Evolutionary conservation across 2,113 vertebrate species (phyloP).

Genomic region (Nansenia antarctica): DNA sequence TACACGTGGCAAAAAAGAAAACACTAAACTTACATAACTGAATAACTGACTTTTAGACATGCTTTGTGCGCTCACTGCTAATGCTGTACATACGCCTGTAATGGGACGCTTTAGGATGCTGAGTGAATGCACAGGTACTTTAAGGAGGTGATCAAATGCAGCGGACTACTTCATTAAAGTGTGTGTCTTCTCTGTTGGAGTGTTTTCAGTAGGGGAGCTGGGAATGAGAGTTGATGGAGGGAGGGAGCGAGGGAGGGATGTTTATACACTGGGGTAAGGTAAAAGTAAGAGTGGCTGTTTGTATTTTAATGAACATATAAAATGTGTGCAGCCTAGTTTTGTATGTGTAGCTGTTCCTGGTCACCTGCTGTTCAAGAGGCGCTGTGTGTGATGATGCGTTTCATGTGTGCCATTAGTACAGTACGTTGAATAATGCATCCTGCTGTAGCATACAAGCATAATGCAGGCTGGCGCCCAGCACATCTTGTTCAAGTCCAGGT

Average conservation of each 20-base stretch:
- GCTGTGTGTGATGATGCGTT: conserved; percentile 23
- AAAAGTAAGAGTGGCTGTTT: conserved; percentile 28
- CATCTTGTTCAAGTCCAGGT: conserved; percentile 41
- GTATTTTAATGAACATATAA: conserved; percentile 33
- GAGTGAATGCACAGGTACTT: neutral
- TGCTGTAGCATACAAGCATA: too few species aligned
- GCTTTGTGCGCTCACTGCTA: neutral
- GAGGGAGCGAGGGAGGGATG: neutral
- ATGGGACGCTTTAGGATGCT: neutral
- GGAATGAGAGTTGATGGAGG: conserved; percentile 15
- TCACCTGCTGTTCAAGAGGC: conserved; percentile 33
- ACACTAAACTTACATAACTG: too few species aligned
- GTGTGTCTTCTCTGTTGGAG: conserved; percentile 3
- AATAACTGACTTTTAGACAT: neutral
- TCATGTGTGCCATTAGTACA: conserved; percentile 52
- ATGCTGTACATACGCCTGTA: conserved; percentile 3
- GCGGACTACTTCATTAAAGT: neutral
- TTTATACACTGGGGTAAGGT: neutral
- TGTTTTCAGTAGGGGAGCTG: neutral
- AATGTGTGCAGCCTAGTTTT: neutral
- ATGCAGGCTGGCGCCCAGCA: conserved; percentile 14
- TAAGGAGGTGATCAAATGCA: too few species aligned
- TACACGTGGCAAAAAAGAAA: too few species aligned
- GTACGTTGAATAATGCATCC: conserved; percentile 63
- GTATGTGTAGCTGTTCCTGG: conserved; percentile 48